Percentiles rank a stretch among this genome's conserved stretches.
Evolutionary conservation across 2,113 vertebrate genomes (phyloP).

Genomic region (Lycaon pictus): DNA sequence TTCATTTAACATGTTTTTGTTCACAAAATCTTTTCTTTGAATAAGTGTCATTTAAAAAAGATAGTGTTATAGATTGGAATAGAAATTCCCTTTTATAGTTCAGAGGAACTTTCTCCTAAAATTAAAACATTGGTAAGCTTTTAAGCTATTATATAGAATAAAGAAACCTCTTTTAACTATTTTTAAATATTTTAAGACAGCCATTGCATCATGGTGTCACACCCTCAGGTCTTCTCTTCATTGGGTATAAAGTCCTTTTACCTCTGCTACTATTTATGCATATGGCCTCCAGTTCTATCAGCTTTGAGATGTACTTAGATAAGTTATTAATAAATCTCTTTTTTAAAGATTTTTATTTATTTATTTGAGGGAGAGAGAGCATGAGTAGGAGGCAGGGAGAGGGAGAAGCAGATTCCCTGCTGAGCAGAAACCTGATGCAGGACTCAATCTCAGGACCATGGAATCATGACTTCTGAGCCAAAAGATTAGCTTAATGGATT

Average conservation of each 20-base stretch:
- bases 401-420: too few species aligned
- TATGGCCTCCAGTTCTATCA: background rate
- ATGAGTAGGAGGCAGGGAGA: too few species aligned
- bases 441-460: too few species aligned
- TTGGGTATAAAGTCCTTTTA: background rate
- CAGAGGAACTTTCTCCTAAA: background rate
- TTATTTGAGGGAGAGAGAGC: too few species aligned
- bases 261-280: background rate
- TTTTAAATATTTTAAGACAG: background rate
- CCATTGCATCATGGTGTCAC: background rate
- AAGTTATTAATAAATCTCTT: background rate
- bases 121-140: background rate
- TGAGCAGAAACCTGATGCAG: too few species aligned
- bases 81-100: background rate
- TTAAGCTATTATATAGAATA: background rate
- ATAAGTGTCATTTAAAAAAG: background rate
- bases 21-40: constrained; percentile 34
- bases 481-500: background rate
- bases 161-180: background rate
- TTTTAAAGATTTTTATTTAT: too few species aligned
- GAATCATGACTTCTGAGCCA: too few species aligned
- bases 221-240: background rate
- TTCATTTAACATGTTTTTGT: background rate
- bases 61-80: background rate
- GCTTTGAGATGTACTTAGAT: background rate